Evolutionary conservation across 1,140 invertebrate species (phyloP), one percentile per base, ranked within the genome.

Genomic region (Alviniconcha marisindica): DNA sequence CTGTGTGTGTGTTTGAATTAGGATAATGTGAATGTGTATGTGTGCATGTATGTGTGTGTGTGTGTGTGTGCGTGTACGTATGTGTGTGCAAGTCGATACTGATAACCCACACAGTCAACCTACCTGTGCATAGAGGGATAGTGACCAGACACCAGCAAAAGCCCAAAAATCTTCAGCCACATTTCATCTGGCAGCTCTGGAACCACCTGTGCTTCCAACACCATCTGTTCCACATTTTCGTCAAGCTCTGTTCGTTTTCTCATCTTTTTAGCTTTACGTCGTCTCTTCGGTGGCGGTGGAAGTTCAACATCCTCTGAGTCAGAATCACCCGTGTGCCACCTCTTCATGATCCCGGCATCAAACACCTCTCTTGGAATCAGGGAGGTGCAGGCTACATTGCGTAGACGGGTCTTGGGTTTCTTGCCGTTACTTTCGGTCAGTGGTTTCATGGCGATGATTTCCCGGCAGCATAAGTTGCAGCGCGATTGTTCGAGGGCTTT

Each of bases 41-140:
- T n/a, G n/a, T n/a, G n/a, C n/a, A n/a, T n/a, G n/a, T n/a, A n/a
- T n/a, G n/a, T n/a, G n/a, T n/a, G n/a, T n/a, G n/a, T n/a, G n/a
- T n/a, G n/a, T n/a, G n/a, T n/a, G n/a, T n/a, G n/a, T n/a, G n/a
- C n/a, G n/a, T n/a, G n/a, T n/a, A n/a, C n/a, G n/a, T n/a, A n/a
- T n/a, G n/a, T n/a, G n/a, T n/a, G n/a, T n/a, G n/a, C n/a, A n/a
- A n/a, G n/a, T n/a, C n/a, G n/a, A n/a, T n/a, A n/a, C 56, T 24
- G 28, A 60, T 21, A 24, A 60, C 21, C 21, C 18, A 60, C 56
- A 2, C 21, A 60, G 48, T n/a, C n/a, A n/a, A n/a, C 56, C 28
- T n/a, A 66, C 63, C 63, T 66, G 63, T 66, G 63, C 63, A 66
- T 66, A 18, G 63, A 33, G 5, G 63, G 63, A 66, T 66, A 66